Conservation (phyloP, 64 coral and sea anemone species). For the Actinia equina region DNA sequence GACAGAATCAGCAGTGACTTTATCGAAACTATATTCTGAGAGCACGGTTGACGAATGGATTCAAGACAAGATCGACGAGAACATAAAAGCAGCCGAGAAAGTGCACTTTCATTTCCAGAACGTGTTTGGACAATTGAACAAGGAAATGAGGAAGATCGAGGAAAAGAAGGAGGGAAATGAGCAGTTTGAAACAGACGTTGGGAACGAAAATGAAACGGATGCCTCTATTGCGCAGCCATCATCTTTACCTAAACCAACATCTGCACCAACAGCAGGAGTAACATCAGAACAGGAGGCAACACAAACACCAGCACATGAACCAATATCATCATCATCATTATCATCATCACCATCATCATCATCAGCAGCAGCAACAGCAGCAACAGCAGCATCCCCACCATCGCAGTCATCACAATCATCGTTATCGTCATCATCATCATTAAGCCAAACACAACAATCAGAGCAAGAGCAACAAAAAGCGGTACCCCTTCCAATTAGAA, state of each 20-base stretch:
- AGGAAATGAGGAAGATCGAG: background rate
- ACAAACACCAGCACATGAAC: background rate
- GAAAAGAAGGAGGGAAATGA: background rate
- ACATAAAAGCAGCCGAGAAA: background rate
- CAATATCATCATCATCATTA: background rate
- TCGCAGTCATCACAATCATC: background rate
- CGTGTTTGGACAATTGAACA: background rate
- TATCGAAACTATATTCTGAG: background rate
- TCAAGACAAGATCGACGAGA: slow-evolving; percentile 22
- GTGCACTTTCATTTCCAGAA: background rate
- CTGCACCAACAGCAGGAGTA: background rate
- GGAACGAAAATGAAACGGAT: background rate
- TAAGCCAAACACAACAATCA: background rate
- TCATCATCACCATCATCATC: background rate
- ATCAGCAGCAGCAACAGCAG: background rate
- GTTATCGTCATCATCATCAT: background rate
- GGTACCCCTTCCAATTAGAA: too few species aligned
- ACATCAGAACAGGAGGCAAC: background rate
- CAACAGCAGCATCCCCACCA: background rate
- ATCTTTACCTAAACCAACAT: background rate
- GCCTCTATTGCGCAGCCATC: background rate
- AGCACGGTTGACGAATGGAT: slow-evolving; percentile 14
- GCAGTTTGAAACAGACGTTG: background rate
- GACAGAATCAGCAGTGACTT: background rate
- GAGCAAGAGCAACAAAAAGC: background rate